Conservation (phyloP, 1,140 invertebrate species). For the Papilio machaon region DNA sequence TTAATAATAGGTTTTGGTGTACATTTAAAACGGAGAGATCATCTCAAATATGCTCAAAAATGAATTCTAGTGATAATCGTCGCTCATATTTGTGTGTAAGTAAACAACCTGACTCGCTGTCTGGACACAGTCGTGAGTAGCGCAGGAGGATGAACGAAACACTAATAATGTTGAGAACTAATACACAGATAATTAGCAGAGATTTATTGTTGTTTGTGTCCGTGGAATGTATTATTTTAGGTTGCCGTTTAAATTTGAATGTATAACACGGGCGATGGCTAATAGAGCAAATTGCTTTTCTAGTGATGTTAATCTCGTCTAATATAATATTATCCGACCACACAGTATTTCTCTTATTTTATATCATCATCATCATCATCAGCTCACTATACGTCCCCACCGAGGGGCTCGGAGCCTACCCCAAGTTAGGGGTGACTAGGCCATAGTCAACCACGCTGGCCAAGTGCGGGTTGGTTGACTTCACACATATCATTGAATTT, state of each 20-base stretch:
- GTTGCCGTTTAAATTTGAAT: neutral
- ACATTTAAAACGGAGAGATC: too few relatives aligned
- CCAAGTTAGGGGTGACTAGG: too few relatives aligned
- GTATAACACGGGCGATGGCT: neutral
- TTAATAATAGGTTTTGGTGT: too few relatives aligned
- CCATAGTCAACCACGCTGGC: too few relatives aligned
- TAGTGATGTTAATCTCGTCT: neutral
- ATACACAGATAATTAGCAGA: constrained; percentile 14
- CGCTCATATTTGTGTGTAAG: neutral
- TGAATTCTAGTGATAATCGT: neutral
- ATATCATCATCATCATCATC: too few relatives aligned
- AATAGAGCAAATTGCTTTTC: neutral
- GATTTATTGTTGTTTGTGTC: constrained; percentile 1
- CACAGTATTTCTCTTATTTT: neutral
- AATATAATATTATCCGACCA: neutral
- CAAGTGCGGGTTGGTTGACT: too few relatives aligned
- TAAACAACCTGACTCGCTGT: neutral
- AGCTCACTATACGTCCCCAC: too few relatives aligned
- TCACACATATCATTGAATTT: too few relatives aligned
- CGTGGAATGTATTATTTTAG: neutral
- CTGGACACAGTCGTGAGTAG: neutral
- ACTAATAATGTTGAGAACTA: neutral
- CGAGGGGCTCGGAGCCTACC: too few relatives aligned
- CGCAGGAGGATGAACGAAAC: neutral
- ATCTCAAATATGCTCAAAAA: too few relatives aligned